Base-by-base conservation (phyloP, 2,113 vertebrate species). In the Choloepus hoffmanni region DNA sequence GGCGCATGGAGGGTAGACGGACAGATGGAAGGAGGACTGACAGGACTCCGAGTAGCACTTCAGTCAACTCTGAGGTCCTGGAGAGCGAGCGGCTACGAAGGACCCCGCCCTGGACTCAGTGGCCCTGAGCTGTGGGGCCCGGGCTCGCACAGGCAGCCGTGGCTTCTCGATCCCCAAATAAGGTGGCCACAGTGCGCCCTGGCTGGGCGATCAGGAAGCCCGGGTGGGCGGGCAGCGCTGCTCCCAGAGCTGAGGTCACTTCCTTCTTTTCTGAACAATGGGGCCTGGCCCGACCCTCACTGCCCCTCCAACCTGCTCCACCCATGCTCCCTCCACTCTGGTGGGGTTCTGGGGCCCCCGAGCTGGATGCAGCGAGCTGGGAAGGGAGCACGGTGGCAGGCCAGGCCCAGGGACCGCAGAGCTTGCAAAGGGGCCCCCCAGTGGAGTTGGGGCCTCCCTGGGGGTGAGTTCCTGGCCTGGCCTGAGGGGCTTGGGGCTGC, bases 171-270 rank as follows among this genome's bases (percentile, higher is more conserved):
- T 94, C 93, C 95, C 97, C 97, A 96, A 98, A 98, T 98, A 98
- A 97, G 97, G 97, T 87, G 95, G 97, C 87, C 87, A 83, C 65
- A 96, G 81, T 77, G 92, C 50, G 1, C 83, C 30, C 91, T 26
- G 95, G 96, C 89, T 0, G 84, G 33, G 79, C 92, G 90, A 18
- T 65, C 96, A 97, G 97, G 97, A 97, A 97, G 90, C 84, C 92
- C 18, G 55, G 90, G 87, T 14, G 78, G 93, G 95, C 12, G 82
- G 93, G 91, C 82, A 93, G 89, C 86, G n/a, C 88, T 21, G 93
- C 81, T 89, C 92, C 97, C 43, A 83, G 94, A 77, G 78, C 97
- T 98, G 97, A 97, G 93, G 97, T 98, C 97, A 97, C 95, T 97
- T 95, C 97, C 97, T 96, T 60, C 93, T 89, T 65, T 62, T 83